Base-by-base conservation (phyloP, 23 tunicate species). In the Styela clava region DNA sequence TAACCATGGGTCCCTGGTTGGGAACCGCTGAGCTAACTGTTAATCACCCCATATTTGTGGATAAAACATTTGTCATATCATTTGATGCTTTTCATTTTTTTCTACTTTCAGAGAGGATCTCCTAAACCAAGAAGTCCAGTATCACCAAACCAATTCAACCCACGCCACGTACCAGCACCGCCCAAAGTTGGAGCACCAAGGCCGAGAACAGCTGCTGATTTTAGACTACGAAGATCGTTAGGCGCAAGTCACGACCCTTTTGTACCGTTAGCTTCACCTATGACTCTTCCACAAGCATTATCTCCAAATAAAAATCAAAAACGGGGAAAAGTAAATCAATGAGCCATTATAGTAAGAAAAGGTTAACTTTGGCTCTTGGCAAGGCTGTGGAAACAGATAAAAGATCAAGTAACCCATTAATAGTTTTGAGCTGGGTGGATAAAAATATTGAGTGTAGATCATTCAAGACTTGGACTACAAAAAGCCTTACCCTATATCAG, bases 261-360 rank as follows among this genome's bases (percentile, higher is more conserved):
- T 29, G 65, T 76, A 27, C 81, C 81, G 12, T 27, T 76, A 26
- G 81, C 81, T 51, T 76, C 81, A 1, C 81, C 81, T 51, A 76
- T 76, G 81, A 44, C 52, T 12, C 81, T 33, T 52, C 81, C 81
- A 21, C 81, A 44, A 25, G 81, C 52, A 22, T 31, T 73, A 61
- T 33, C 78, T 16, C 44, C 52, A 26, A 34, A 33, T 0, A 33
- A 73, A 33, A 28, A 18, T 16, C 78, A 1, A 26, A 31, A 23
- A 34, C 19, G 31, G 16, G 31, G 31, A 25, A n/a, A 22, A 67
- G 31, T 67, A 67, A 67, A 67, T 27, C 71, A 67, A 29, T 67
- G 71, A 67, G 16, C 22, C 30, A 22, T 25, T 25, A 27, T 29
- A 61, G n/a, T n/a, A n/a, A n/a, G n/a, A n/a, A n/a, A n/a, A n/a